These are phyloP conservation scores for Nannospalax galili DNA, from an alignment of 2,113 vertebrate genomes.

Conservation along the genomic window DNA sequence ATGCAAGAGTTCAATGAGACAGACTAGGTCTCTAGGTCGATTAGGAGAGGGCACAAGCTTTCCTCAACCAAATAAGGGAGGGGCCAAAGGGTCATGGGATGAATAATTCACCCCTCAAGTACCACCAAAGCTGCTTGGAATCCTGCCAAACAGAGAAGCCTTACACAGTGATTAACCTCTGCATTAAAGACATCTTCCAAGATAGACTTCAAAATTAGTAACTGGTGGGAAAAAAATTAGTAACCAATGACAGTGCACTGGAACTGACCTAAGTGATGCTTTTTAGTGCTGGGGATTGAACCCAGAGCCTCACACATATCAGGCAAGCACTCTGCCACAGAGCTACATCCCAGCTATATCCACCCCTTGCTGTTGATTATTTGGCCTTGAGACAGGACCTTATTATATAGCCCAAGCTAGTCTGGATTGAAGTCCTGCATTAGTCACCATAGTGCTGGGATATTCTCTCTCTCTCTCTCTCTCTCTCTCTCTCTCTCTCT, in stretches of 20 bases:
- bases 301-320: background rate
- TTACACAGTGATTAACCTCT: background rate
- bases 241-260: background rate
- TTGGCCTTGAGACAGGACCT: background rate
- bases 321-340: background rate
- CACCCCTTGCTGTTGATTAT: background rate
- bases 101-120: background rate
- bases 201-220: conserved; percentile 32
- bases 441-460: background rate
- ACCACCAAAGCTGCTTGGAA: background rate
- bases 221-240: too few species aligned
- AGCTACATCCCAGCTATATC: background rate
- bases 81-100: background rate
- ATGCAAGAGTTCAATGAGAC: background rate
- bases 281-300: background rate
- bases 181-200: conserved; percentile 33
- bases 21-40: too few species aligned
- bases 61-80: background rate
- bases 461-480: too few species aligned
- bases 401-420: background rate
- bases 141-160: background rate
- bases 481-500: too few species aligned
- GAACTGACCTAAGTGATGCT: background rate
- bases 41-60: too few species aligned
- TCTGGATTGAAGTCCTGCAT: background rate